Evolutionary conservation across 2,888 invertebrate genomes (phyloP).

Genomic region (Megalurothrips usitatus): DNA sequence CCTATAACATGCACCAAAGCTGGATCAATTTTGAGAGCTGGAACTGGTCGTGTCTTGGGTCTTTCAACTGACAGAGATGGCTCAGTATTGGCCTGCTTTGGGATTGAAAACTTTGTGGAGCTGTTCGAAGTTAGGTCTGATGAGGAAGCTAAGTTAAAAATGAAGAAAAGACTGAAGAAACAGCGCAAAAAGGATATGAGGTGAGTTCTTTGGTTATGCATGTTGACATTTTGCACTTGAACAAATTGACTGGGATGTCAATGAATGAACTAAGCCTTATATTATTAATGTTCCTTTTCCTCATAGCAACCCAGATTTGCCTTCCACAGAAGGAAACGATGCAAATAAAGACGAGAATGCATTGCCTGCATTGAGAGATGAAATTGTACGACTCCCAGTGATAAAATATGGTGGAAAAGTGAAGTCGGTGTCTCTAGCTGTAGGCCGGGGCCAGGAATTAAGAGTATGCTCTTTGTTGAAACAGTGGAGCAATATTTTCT

Average conservation of each 20-base stretch:
- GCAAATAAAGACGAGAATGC: slow-evolving; percentile 46
- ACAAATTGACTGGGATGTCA: background rate
- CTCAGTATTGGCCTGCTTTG: slow-evolving; percentile 73
- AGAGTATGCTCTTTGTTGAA: slow-evolving; percentile 47
- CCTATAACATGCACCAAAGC: slow-evolving; percentile 70
- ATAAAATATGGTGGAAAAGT: slow-evolving; percentile 55
- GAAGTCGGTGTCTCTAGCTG: slow-evolving; percentile 64
- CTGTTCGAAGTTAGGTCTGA: slow-evolving; percentile 74
- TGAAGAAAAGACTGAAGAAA: slow-evolving; percentile 75
- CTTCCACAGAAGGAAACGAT: slow-evolving; percentile 39
- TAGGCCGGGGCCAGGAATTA: slow-evolving; percentile 67
- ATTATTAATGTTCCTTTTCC: background rate
- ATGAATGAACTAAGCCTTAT: background rate
- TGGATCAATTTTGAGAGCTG: slow-evolving; percentile 73
- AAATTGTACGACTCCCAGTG: slow-evolving; percentile 63
- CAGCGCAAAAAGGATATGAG: slow-evolving; percentile 54
- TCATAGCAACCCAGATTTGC: background rate
- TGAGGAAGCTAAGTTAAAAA: slow-evolving; percentile 64
- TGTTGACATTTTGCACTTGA: background rate
- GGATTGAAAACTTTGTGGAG: slow-evolving; percentile 76
- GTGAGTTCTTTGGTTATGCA: slow-evolving; percentile 34
- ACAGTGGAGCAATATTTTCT: background rate
- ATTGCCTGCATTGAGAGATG: slow-evolving; percentile 61
- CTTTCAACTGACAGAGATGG: slow-evolving; percentile 68
- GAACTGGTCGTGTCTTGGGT: slow-evolving; percentile 72